Conservation (phyloP, 2,888 invertebrate species). For the Tinea semifulvella region DNA sequence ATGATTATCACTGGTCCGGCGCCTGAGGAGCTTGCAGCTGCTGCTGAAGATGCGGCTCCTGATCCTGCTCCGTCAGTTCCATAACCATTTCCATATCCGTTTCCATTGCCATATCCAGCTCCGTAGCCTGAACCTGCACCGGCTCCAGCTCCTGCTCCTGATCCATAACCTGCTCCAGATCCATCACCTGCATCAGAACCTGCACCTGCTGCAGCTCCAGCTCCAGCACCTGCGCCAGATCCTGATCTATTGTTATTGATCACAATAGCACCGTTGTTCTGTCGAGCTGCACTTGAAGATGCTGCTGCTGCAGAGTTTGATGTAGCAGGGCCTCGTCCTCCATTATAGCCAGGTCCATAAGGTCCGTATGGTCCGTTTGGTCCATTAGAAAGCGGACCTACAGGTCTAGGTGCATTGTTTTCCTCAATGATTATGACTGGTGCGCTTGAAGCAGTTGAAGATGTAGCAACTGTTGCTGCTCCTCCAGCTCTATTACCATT, state of each 20-base stretch:
- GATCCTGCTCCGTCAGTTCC: neutral
- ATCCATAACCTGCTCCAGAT: neutral
- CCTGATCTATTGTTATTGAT: neutral
- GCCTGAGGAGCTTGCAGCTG: conserved; percentile 2
- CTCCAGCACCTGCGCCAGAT: conserved; percentile 12
- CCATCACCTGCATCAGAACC: conserved; percentile 1
- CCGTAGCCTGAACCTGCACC: conserved; percentile 1
- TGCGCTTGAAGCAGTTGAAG: neutral
- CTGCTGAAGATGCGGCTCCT: conserved; percentile 7
- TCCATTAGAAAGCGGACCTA: conserved; percentile 14
- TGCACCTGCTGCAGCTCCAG: conserved; percentile 9
- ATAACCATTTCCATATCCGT: neutral
- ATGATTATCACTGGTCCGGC: neutral
- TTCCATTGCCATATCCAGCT: conserved; percentile 1
- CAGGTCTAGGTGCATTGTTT: conserved; percentile 12
- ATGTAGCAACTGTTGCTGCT: conserved; percentile 1
- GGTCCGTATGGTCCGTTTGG: conserved; percentile 16
- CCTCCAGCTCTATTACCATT: conserved; percentile 14
- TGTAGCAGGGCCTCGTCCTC: conserved; percentile 5
- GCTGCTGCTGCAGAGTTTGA: conserved; percentile 12
- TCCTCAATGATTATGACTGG: neutral
- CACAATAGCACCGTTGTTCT: conserved; percentile 1
- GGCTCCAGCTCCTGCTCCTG: conserved; percentile 8
- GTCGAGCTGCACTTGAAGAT: conserved; percentile 4
- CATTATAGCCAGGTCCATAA: conserved; percentile 12